Base-by-base conservation (phyloP, 2,888 invertebrate genomes). In the Cybosia mesomella region DNA sequence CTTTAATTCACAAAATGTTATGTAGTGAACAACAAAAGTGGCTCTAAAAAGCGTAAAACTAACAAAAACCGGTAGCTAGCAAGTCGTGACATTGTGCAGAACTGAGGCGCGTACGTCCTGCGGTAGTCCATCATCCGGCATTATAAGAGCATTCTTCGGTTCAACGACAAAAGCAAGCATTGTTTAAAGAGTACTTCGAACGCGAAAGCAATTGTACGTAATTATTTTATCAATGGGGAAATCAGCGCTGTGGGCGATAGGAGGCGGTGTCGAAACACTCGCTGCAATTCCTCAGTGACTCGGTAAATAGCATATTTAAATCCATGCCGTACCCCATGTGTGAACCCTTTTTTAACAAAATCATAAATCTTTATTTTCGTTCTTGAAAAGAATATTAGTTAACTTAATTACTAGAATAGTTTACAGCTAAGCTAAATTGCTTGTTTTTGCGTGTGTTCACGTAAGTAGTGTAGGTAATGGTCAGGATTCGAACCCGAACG, bases 201-300 rank as follows among this genome's bases (percentile, higher is more conserved):
- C 86, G 82, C 78, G 79, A 83, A 85, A 85, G 85, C 88, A 88
- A 89, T 87, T 88, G 88, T 80, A 86, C 85, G 86, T 90, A 86
- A 87, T 90, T 90, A 89, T 85, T 86, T 68, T 90, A 92, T 92
- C 89, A 91, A 92, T 90, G 90, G 92, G 91, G 92, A 92, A 92
- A 94, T 92, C 92, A 85, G 83, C 77, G 75, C 77, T 87, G 91
- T 91, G 87, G 92, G 92, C 88, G 91, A 85, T 68, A 67, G 80
- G 77, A 81, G 71, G 83, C 66, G 75, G 76, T 90, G 88, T 88
- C 85, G 90, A 91, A 92, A 92, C 86, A 81, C 74, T 34, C 75
- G 76, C 78, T 76, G 77, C 77, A 79, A 84, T 87, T 87, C 83
- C 86, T 87, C 87, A 90, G 82, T 90, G 89, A 88, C 83, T 87